phyloP scores from a whole-genome alignment of 2,797 vertebrate species.

The Leontopithecus rosalia region DNA sequence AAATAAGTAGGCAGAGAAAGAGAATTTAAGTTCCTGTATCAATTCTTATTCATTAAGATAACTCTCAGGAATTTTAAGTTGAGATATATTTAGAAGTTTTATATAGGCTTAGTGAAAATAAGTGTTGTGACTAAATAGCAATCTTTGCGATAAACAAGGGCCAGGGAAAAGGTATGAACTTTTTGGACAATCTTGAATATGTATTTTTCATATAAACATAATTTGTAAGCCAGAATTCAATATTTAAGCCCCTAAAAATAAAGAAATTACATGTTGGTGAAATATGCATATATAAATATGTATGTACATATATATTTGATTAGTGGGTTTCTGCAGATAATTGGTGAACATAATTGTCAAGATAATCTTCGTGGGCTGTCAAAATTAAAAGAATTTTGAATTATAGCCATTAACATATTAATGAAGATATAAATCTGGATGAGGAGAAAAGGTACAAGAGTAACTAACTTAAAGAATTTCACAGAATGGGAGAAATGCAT shows the following conservation, averaged over 20 bases:
- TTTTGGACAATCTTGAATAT: not conserved
- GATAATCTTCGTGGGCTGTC: not conserved
- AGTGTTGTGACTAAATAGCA: not conserved
- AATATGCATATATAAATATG: not conserved
- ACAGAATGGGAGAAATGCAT: not conserved
- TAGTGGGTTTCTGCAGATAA: not conserved
- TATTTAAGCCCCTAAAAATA: not conserved
- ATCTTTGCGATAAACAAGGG: not conserved
- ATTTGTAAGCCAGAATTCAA: not conserved
- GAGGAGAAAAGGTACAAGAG: accelerated
- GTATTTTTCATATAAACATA: not conserved
- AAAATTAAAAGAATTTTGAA: not conserved
- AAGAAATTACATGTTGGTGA: not conserved
- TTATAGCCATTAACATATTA: not conserved
- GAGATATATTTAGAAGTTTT: not conserved
- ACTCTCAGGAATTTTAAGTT: not conserved
- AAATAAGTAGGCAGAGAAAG: not conserved
- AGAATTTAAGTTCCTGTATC: not conserved
- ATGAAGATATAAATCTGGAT: not conserved
- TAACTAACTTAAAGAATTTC: not conserved
- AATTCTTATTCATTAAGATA: not conserved
- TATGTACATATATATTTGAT: not conserved
- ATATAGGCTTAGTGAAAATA: not conserved
- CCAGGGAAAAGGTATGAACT: not conserved
- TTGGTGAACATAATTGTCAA: not conserved